Percentiles rank a stretch among this genome's conserved stretches.
Evolutionary conservation across 37 sponge, comb jelly and placozoan species (phyloP).

Genomic region (Diacarnus erythraeanus): DNA sequence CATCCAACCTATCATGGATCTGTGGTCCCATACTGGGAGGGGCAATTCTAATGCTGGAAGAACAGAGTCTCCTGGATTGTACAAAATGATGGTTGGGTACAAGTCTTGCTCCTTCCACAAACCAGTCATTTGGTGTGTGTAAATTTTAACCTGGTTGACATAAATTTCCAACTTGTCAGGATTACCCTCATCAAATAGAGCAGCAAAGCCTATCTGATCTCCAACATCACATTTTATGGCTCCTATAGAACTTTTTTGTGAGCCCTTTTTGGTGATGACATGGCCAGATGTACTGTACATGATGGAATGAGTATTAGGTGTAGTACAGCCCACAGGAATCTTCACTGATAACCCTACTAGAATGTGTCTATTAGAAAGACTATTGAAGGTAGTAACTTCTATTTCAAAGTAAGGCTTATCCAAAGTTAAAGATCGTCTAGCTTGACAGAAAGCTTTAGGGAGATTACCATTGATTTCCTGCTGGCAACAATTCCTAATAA

Average conservation of each 20-base stretch:
- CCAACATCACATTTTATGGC: conserved; percentile 44
- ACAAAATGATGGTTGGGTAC: conserved; percentile 39
- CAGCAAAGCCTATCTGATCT: conserved; percentile 42
- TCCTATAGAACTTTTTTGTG: neutral
- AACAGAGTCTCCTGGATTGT: conserved; percentile 36
- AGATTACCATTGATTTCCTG: neutral
- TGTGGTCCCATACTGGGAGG: conserved; percentile 14
- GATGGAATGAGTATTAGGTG: conserved; percentile 13
- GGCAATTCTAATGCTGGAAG: conserved; percentile 12
- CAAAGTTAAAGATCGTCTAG: conserved; percentile 18
- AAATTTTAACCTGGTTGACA: conserved; percentile 27
- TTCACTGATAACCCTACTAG: conserved; percentile 29
- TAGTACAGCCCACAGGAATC: conserved; percentile 6
- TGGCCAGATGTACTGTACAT: conserved; percentile 56
- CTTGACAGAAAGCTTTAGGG: conserved; percentile 25
- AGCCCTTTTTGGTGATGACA: conserved; percentile 1
- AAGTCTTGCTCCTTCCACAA: neutral
- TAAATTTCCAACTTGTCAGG: conserved; percentile 33
- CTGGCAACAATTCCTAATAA: conserved; percentile 28
- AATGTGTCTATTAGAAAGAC: conserved; percentile 1
- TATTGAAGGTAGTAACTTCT: conserved; percentile 17
- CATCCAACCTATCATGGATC: conserved; percentile 51
- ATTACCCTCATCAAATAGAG: neutral
- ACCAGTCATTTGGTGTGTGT: neutral
- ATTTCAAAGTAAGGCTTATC: conserved; percentile 53